These are phyloP conservation scores for Bradypodion ventrale DNA, from an alignment of 2,797 vertebrate genomes.

Conservation along the genomic window DNA sequence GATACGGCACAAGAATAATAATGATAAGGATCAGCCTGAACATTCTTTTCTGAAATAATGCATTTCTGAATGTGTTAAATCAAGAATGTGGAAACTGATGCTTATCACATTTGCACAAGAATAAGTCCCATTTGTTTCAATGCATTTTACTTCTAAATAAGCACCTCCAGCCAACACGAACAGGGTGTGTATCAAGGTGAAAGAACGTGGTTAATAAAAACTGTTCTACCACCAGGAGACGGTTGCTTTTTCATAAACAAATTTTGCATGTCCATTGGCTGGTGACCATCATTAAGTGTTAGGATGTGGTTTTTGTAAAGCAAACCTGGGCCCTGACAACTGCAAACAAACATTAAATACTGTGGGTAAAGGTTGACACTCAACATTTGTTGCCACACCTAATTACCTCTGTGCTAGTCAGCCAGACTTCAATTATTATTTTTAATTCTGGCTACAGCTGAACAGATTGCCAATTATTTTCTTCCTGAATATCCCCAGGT, in stretches of 20 bases:
- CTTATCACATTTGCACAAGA: background rate
- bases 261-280: slow-evolving; percentile 25
- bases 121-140: background rate
- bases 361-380: slow-evolving; percentile 42
- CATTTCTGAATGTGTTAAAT: background rate
- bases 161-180: background rate
- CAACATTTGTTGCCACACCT: slow-evolving; percentile 39
- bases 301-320: slow-evolving; percentile 39
- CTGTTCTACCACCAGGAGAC: slow-evolving; percentile 1
- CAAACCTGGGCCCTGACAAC: slow-evolving; percentile 44
- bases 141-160: background rate
- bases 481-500: background rate
- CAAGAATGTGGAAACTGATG: background rate
- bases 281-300: slow-evolving; percentile 22
- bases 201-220: background rate
- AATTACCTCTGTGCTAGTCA: background rate
- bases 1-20: too few relatives aligned
- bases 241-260: slow-evolving; percentile 26
- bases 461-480: slow-evolving; percentile 20
- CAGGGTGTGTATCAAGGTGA: rapidly evolving
- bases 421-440: slow-evolving; percentile 39
- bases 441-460: slow-evolving; percentile 45
- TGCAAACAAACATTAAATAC: slow-evolving; percentile 52
- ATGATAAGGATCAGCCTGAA: background rate
- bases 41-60: background rate